Evolutionary conservation across 53 echinoderm and acorn worm genomes (phyloP), one percentile per base, ranked within the genome.

Genomic region (Paracentrotus lividus): DNA sequence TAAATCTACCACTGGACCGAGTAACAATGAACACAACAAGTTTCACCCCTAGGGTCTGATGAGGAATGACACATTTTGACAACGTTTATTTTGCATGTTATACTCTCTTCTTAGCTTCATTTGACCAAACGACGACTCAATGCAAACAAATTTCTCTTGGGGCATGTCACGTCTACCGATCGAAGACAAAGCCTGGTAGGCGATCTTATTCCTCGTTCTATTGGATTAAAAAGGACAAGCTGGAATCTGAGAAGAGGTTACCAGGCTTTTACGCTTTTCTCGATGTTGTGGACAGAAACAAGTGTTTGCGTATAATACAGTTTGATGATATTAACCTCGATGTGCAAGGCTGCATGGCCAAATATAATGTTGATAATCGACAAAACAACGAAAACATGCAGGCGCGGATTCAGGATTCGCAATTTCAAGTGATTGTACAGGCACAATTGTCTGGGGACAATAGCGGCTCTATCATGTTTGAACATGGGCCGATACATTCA

Each of bases 151-250:
- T 6, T 72, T 72, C 32, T 42, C 72, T 72, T 18, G 27, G 40
- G n/a, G 27, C 36, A 72, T 72, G 72, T 72, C 72, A 72, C 72
- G 72, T 40, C 72, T 40, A 15, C 38, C 36, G 72, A 72, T 72
- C 72, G 72, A 72, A 38, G 72, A 4, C 38, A 32, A 38, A 8
- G 32, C 57, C 36, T 1, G 20, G 38, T 18, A 72, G 72, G 72
- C 72, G 72, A 72, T 40, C 72, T 72, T 36, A 38, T 72, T 72
- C 40, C 72, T 72, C 20, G 18, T 72, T 72, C 72, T 72, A 72
- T 72, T 72, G 36, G 72, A 72, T 72, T 72, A 72, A 20, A 40
- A 5, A 33, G 32, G 72, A 40, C 72, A 40, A 72, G 36, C 20
- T 38, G 15, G 42, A 31, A 67, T 67, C 67, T 67, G 12, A 33